phyloP scores from a whole-genome alignment of 2,888 invertebrate genomes.

The Phortica okadai region DNA sequence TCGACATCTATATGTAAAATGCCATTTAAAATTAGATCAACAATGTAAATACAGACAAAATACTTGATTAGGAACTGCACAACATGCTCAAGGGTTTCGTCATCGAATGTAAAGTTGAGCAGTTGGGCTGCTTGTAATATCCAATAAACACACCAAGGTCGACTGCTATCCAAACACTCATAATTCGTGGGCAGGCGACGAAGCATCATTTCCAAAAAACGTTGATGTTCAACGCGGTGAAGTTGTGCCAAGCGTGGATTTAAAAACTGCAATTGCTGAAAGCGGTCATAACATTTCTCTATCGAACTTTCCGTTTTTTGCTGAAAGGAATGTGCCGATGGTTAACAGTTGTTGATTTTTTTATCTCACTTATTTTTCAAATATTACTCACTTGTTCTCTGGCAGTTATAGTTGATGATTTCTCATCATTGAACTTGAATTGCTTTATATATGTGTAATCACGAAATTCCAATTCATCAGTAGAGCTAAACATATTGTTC shows the following conservation, averaged over 20 bases:
- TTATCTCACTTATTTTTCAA: neutral
- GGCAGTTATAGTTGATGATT: constrained; percentile 79
- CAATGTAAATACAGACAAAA: constrained; percentile 32
- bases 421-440: constrained; percentile 80
- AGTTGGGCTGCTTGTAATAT: constrained; percentile 92
- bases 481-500: constrained; percentile 50
- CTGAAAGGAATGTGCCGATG: constrained; percentile 67
- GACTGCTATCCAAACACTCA: constrained; percentile 93
- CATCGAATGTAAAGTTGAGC: constrained; percentile 81
- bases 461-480: constrained; percentile 65
- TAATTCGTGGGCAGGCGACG: constrained; percentile 83
- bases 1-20: constrained; percentile 63
- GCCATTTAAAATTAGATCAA: neutral
- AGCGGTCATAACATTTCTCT: constrained; percentile 78
- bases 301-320: constrained; percentile 79
- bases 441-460: constrained; percentile 66
- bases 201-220: constrained; percentile 83
- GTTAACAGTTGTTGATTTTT: constrained; percentile 21
- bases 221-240: constrained; percentile 81
- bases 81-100: constrained; percentile 78
- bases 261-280: constrained; percentile 77
- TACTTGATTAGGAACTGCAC: constrained; percentile 80
- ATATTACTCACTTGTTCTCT: constrained; percentile 79
- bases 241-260: constrained; percentile 81
- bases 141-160: constrained; percentile 99